phyloP scores from a whole-genome alignment of 2,113 vertebrate species.

The Ondatra zibethicus region DNA sequence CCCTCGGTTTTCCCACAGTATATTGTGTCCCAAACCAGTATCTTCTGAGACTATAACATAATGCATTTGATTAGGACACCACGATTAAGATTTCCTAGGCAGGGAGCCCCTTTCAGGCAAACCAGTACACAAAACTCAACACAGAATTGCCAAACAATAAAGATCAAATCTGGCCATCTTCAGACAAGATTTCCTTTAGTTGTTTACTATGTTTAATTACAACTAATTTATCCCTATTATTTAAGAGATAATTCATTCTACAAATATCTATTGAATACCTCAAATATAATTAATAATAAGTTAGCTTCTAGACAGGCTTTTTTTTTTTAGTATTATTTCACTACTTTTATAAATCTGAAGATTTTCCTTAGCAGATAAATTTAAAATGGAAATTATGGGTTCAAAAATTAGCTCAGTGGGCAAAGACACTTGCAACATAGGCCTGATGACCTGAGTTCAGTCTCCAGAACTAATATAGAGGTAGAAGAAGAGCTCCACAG shows the following conservation, averaged over 20 bases:
- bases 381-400: not conserved
- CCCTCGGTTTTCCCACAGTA: too few relatives aligned
- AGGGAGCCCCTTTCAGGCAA: not conserved
- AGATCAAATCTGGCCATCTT: constrained; percentile 1
- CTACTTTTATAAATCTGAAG: not conserved
- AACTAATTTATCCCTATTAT: not conserved
- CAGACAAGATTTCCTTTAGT: not conserved
- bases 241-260: not conserved
- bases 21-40: too few relatives aligned
- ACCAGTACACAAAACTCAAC: not conserved
- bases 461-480: not conserved
- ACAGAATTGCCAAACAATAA: not conserved
- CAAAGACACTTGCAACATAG: not conserved
- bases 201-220: not conserved
- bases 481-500: not conserved
- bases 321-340: not conserved
- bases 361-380: not conserved
- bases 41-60: not conserved
- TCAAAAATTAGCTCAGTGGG: not conserved
- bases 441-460: not conserved
- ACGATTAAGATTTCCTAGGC: not conserved
- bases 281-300: not conserved
- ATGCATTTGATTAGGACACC: not conserved
- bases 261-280: not conserved
- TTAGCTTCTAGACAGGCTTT: not conserved